phyloP scores from a whole-genome alignment of 2,113 vertebrate genomes.

The Protobothrops mucrosquamatus region DNA sequence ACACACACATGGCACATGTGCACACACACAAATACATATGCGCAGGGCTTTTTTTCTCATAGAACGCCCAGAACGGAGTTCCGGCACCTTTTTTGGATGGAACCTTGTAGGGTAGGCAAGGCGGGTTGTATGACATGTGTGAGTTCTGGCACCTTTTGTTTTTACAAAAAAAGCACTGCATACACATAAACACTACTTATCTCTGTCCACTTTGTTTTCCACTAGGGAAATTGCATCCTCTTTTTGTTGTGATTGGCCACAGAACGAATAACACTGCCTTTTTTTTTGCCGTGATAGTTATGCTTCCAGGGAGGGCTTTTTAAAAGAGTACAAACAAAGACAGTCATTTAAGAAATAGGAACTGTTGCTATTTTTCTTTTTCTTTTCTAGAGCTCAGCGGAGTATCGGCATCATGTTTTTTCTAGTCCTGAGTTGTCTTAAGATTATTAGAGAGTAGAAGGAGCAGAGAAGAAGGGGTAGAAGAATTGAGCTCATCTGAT shows the following conservation, averaged over 20 bases:
- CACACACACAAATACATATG: too few relatives aligned
- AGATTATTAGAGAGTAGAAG: not conserved
- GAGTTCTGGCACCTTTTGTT: too few relatives aligned
- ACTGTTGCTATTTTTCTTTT: not conserved
- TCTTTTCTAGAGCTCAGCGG: not conserved
- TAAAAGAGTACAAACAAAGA: not conserved
- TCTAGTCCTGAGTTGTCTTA: not conserved
- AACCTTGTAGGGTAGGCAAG: too few relatives aligned
- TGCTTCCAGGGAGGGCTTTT: not conserved
- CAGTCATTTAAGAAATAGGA: not conserved
- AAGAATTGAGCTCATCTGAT: not conserved
- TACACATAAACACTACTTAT: not conserved
- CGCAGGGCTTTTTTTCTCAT: too few relatives aligned
- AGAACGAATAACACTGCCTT: not conserved
- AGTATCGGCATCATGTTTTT: not conserved
- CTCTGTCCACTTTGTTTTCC: not conserved
- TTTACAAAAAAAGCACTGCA: too few relatives aligned
- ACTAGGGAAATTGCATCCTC: not conserved
- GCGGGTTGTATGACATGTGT: too few relatives aligned
- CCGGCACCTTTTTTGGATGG: too few relatives aligned
- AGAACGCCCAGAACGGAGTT: too few relatives aligned
- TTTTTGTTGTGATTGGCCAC: not conserved
- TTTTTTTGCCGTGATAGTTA: not conserved
- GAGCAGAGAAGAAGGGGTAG: not conserved
- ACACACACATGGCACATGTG: too few relatives aligned